Evolutionary conservation across 2,113 vertebrate genomes (phyloP).

Genomic region (Carassius auratus): DNA sequence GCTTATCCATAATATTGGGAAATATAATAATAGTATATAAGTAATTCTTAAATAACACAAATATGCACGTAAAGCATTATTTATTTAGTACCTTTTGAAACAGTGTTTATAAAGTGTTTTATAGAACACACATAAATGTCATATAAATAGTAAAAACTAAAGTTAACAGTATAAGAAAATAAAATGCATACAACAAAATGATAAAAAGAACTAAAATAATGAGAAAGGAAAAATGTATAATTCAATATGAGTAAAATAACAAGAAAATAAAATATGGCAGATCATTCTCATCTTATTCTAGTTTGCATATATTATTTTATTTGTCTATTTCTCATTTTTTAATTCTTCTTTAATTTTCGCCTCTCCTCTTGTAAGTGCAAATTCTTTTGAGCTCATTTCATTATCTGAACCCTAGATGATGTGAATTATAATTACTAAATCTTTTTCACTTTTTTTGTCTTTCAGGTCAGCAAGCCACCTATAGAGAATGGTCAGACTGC

Average conservation of each 20-base stretch:
- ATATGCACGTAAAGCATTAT: neutral
- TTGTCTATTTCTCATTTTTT: neutral
- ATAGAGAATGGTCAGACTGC: constrained; percentile 83
- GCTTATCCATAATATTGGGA: neutral
- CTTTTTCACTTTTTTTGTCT: neutral
- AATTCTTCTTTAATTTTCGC: neutral
- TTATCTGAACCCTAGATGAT: neutral
- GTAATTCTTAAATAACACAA: neutral
- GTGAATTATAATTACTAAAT: neutral
- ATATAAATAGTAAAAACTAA: too few species aligned
- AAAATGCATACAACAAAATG: neutral
- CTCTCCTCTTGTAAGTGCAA: neutral
- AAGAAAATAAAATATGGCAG: neutral
- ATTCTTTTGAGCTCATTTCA: neutral
- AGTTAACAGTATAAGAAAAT: neutral
- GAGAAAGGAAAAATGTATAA: neutral
- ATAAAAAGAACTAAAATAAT: neutral
- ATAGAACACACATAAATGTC: too few species aligned
- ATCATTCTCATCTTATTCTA: neutral
- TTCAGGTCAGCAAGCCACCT: constrained; percentile 87
- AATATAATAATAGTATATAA: neutral
- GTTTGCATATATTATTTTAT: neutral
- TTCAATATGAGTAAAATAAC: neutral
- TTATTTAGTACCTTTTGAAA: neutral
- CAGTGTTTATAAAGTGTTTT: too few species aligned